These are phyloP conservation scores for Epinephelus malabaricus DNA, from an alignment of 2,797 vertebrate species.

Conservation along the genomic window DNA sequence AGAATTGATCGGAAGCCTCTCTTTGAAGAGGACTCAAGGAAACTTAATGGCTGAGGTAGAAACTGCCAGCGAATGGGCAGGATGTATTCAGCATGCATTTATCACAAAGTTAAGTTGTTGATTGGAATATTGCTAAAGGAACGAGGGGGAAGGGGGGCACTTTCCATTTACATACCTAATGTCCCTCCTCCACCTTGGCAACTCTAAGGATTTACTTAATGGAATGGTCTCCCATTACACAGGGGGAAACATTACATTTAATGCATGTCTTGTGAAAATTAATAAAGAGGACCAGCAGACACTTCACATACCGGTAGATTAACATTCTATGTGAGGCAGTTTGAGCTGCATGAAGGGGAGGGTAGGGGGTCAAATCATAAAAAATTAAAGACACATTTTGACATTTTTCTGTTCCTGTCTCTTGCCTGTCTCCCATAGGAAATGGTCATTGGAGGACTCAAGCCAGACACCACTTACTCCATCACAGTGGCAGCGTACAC, in stretches of 20 bases:
- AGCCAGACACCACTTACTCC: slow-evolving; percentile 97
- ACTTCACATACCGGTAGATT: slow-evolving; percentile 51
- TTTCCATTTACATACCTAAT: slow-evolving; percentile 72
- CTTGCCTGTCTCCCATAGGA: slow-evolving; percentile 85
- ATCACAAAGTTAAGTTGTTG: slow-evolving; percentile 79
- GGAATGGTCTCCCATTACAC: slow-evolving; percentile 63
- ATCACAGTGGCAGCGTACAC: slow-evolving; percentile 98
- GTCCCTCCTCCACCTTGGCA: slow-evolving; percentile 58
- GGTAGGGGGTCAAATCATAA: slow-evolving; percentile 51
- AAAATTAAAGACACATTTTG: slow-evolving; percentile 61
- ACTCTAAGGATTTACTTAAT: slow-evolving; percentile 69
- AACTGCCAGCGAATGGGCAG: slow-evolving; percentile 63
- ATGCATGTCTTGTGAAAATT: slow-evolving; percentile 73
- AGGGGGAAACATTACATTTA: slow-evolving; percentile 59
- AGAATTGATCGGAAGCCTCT: slow-evolving; percentile 81
- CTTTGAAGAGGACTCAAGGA: slow-evolving; percentile 79
- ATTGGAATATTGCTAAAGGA: slow-evolving; percentile 69
- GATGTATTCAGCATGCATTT: slow-evolving; percentile 74
- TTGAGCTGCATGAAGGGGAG: slow-evolving; percentile 59
- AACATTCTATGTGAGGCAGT: slow-evolving; percentile 59
- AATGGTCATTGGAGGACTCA: slow-evolving; percentile 95
- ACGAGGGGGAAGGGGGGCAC: slow-evolving; percentile 19
- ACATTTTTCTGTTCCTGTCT: slow-evolving; percentile 62
- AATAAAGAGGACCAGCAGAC: slow-evolving; percentile 66
- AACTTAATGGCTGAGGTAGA: slow-evolving; percentile 78